Conservation (phyloP, 2,113 vertebrate genomes). For the Pitta sordida region DNA sequence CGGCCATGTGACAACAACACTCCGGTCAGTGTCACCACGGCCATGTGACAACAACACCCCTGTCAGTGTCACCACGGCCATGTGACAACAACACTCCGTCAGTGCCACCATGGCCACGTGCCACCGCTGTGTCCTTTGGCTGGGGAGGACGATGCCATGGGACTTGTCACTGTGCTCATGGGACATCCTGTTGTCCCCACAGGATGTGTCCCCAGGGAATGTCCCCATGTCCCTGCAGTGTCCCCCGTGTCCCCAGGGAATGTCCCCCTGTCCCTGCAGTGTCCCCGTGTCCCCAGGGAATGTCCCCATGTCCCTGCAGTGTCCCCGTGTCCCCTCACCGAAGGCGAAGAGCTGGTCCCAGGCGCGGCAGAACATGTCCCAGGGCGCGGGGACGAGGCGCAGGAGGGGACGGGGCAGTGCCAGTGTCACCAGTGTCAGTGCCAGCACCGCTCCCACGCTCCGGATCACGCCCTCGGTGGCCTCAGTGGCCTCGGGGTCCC, state of each 20-base stretch:
- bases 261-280: not conserved
- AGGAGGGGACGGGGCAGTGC: not conserved
- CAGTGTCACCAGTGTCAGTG: not conserved
- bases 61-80: not conserved
- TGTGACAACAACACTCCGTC: not conserved
- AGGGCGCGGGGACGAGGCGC: not conserved
- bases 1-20: not conserved
- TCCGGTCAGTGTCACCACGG: not conserved
- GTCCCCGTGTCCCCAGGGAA: not conserved
- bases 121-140: not conserved
- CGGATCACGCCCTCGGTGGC: not conserved
- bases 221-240: not conserved
- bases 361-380: not conserved
- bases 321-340: not conserved
- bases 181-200: not conserved
- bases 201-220: not conserved
- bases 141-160: fast-evolving
- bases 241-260: not conserved
- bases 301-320: not conserved
- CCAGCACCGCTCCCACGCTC: not conserved
- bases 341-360: not conserved
- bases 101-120: not conserved
- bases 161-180: fast-evolving
- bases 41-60: not conserved
- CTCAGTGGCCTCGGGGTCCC: not conserved